phyloP scores from a whole-genome alignment of 2,113 vertebrate genomes.

The Bubo scandiacus region DNA sequence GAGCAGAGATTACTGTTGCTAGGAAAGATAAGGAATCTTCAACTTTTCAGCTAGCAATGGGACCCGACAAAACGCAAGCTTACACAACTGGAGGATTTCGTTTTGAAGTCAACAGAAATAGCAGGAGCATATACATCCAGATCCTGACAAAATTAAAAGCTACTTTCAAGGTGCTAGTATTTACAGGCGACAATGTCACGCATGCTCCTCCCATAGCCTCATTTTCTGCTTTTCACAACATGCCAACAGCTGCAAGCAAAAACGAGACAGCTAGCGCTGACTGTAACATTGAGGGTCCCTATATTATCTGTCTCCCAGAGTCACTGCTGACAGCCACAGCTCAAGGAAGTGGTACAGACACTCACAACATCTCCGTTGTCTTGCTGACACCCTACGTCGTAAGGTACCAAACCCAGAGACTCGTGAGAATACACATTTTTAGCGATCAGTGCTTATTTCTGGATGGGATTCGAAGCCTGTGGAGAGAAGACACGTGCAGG shows the following conservation, averaged over 20 bases:
- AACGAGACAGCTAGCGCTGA: background rate
- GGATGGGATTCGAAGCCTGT: background rate
- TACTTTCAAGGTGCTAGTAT: slow-evolving; percentile 51
- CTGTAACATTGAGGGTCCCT: slow-evolving; percentile 35
- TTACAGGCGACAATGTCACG: background rate
- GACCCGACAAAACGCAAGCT: background rate
- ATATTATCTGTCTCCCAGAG: slow-evolving; percentile 64
- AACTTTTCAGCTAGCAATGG: slow-evolving; percentile 43
- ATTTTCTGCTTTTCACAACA: slow-evolving; percentile 38
- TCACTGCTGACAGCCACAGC: slow-evolving; percentile 23
- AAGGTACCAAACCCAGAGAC: background rate
- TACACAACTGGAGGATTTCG: slow-evolving; percentile 53
- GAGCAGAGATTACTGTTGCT: slow-evolving; percentile 43
- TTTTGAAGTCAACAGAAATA: slow-evolving; percentile 31
- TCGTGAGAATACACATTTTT: slow-evolving; percentile 60
- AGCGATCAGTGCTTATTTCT: slow-evolving; percentile 64
- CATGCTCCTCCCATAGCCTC: background rate
- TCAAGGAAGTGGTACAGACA: background rate
- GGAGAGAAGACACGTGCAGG: slow-evolving; percentile 41
- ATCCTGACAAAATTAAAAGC: slow-evolving; percentile 58
- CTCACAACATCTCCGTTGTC: background rate
- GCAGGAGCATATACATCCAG: slow-evolving; percentile 60
- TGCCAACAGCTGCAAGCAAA: background rate
- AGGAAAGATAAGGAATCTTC: slow-evolving; percentile 21
- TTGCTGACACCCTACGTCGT: background rate